Conservation (phyloP, 1,140 invertebrate genomes). For the Samia ricini region DNA sequence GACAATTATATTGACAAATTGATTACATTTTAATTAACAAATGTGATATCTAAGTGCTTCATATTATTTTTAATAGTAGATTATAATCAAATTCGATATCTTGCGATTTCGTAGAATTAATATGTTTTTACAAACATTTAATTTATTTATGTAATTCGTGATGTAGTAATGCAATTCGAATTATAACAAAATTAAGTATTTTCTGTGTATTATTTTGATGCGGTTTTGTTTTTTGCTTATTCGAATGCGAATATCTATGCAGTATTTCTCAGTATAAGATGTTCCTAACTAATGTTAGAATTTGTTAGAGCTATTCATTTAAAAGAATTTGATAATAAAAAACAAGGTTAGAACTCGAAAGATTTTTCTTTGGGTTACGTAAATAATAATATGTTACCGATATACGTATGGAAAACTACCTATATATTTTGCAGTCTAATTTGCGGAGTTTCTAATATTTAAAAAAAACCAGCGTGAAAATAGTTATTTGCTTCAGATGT, state of each 20-base stretch:
- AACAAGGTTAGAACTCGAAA: too few relatives aligned
- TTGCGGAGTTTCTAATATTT: too few relatives aligned
- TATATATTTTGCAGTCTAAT: too few relatives aligned
- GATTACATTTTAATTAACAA: not conserved
- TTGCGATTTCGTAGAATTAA: not conserved
- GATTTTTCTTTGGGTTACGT: too few relatives aligned
- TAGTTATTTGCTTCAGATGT: not conserved
- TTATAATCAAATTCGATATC: not conserved
- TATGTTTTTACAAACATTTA: not conserved
- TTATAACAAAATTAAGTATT: not conserved
- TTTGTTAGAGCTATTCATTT: too few relatives aligned
- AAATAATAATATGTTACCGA: too few relatives aligned
- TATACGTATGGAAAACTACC: too few relatives aligned
- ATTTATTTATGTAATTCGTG: not conserved
- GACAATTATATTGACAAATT: not conserved
- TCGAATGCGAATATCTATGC: too few relatives aligned
- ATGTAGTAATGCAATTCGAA: not conserved
- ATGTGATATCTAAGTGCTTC: not conserved
- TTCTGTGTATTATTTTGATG: not conserved
- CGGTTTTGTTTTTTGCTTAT: too few relatives aligned
- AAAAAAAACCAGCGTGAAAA: not conserved
- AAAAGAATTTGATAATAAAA: too few relatives aligned
- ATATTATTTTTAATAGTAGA: not conserved
- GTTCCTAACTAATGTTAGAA: too few relatives aligned
- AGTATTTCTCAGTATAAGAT: too few relatives aligned